These are phyloP conservation scores for Neoniphon sammara DNA, from an alignment of 2,797 vertebrate genomes.

Conservation along the genomic window DNA sequence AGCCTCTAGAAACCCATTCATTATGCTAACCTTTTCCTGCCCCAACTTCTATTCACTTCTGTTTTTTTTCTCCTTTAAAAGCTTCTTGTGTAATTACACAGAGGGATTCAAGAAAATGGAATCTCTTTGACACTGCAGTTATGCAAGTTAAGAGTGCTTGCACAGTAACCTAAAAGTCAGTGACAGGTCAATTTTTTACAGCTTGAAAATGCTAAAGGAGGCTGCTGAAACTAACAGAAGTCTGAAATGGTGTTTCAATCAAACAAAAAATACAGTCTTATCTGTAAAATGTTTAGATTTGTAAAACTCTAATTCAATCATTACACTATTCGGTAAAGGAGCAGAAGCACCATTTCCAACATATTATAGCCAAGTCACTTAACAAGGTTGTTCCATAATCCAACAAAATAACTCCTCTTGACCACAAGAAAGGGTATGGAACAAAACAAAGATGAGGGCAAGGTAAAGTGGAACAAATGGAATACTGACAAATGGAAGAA, in stretches of 20 bases:
- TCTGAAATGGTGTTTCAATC: constrained; percentile 25
- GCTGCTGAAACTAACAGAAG: constrained; percentile 1
- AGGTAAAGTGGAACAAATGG: background rate
- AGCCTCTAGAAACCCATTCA: constrained; percentile 67
- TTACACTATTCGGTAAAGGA: background rate
- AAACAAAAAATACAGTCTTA: background rate
- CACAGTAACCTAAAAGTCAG: constrained; percentile 5
- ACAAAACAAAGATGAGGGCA: too few relatives aligned
- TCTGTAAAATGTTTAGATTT: too few relatives aligned
- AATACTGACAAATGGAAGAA: constrained; percentile 78
- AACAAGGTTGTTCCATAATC: too few relatives aligned
- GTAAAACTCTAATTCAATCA: too few relatives aligned
- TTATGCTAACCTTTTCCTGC: constrained; percentile 70
- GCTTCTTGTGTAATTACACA: constrained; percentile 38
- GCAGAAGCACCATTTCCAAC: too few relatives aligned
- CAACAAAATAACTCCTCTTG: too few relatives aligned
- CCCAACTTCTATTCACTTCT: constrained; percentile 41
- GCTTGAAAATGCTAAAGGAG: constrained; percentile 15
- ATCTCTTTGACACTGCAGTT: constrained; percentile 30
- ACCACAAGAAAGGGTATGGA: too few relatives aligned
- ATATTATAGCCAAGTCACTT: too few relatives aligned
- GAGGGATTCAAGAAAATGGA: constrained; percentile 30
- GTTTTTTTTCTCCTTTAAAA: constrained; percentile 48
- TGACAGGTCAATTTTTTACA: background rate
- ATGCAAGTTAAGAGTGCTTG: constrained; percentile 21